phyloP scores from a whole-genome alignment of 2,797 vertebrate genomes.

The Microcaecilia unicolor region DNA sequence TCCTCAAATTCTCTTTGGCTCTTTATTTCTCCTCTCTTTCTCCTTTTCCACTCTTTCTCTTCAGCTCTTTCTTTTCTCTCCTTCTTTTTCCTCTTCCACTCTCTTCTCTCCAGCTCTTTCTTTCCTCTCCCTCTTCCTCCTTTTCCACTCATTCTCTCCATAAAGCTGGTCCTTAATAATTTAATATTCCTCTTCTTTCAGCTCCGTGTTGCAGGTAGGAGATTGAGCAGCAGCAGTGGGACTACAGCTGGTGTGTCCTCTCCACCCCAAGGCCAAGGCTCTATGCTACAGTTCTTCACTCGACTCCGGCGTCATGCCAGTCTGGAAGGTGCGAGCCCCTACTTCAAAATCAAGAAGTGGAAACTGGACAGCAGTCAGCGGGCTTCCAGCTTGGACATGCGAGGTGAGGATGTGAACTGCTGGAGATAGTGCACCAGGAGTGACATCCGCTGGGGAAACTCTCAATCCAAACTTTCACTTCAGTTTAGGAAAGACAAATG shows the following conservation, averaged over 20 bases:
- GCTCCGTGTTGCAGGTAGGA: slow-evolving; percentile 45
- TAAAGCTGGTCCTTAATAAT: no score
- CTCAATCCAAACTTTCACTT: no score
- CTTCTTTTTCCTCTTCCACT: no score
- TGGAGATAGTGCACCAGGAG: no score
- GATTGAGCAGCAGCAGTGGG: slow-evolving; percentile 35
- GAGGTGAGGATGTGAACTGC: slow-evolving; percentile 63
- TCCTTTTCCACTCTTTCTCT: no score
- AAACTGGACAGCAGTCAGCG: slow-evolving; percentile 88
- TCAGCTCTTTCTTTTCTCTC: no score
- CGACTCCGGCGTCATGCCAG: slow-evolving; percentile 87
- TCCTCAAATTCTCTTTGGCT: no score
- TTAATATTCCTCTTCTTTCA: slow-evolving; percentile 19
- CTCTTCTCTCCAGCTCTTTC: no score
- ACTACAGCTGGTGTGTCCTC: slow-evolving; percentile 25
- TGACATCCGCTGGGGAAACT: background rate
- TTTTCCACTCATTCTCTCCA: no score
- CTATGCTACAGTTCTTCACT: slow-evolving; percentile 82
- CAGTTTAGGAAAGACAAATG: no score
- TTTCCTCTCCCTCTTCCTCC: no score
- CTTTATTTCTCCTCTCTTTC: no score
- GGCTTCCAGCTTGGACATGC: slow-evolving; percentile 88
- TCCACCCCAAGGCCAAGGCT: slow-evolving; percentile 48
- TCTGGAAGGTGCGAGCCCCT: slow-evolving; percentile 88
- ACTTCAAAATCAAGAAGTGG: slow-evolving; percentile 95